These are phyloP conservation scores for Cyaniris semiargus DNA, from an alignment of 2,888 invertebrate genomes.

Conservation along the genomic window DNA sequence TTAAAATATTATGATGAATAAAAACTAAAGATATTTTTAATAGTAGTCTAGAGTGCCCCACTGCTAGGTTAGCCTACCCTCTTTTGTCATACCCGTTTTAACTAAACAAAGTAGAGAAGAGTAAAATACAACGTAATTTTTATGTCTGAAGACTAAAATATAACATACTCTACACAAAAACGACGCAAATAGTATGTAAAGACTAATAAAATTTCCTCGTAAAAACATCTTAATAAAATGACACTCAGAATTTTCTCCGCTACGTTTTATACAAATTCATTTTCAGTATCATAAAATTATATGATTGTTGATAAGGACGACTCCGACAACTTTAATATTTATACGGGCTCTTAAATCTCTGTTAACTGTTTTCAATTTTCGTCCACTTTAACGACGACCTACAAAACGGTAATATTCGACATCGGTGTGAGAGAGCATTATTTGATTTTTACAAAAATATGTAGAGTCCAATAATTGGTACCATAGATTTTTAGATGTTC, in stretches of 20 bases:
- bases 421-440: too few species aligned
- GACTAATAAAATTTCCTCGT: not conserved
- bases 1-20: too few species aligned
- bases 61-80: too few species aligned
- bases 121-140: not conserved
- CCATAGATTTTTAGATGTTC: too few species aligned
- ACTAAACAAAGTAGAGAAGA: not conserved
- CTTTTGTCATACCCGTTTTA: too few species aligned
- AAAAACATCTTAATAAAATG: not conserved
- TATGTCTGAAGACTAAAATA: not conserved
- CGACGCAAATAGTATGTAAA: not conserved
- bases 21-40: too few species aligned
- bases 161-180: not conserved
- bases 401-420: too few species aligned
- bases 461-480: not conserved
- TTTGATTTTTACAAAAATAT: not conserved
- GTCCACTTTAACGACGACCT: conserved; percentile 1
- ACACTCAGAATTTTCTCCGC: not conserved
- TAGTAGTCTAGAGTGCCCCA: too few species aligned
- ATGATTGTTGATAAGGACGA: not conserved
- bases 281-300: conserved; percentile 14
- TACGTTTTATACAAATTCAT: not conserved
- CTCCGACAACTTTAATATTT: conserved; percentile 8
- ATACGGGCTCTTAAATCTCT: not conserved
- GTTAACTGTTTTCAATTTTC: not conserved